Evolutionary conservation across 1,140 invertebrate species (phyloP), one percentile per base, ranked within the genome.

Genomic region (Polypedilum pembai): DNA sequence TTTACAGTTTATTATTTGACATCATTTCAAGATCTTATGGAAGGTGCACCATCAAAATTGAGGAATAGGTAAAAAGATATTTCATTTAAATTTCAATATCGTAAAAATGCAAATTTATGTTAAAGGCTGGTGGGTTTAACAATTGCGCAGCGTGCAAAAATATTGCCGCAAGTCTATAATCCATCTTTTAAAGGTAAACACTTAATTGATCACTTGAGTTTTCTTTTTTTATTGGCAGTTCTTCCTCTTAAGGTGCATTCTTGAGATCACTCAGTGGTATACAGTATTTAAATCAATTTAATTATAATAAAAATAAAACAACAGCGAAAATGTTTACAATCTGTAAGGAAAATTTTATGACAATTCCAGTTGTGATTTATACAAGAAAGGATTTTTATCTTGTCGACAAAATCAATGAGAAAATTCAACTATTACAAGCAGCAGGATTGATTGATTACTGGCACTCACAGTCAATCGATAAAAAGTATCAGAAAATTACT

Each of bases 391-490:
- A 69, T 18, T 69, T 69, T 69, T 69, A 69, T 20, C 18, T 69
- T 10, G 20, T 69, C 5, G 20, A 18, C 4, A 18, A n/a, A 21
- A 69, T 69, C 15, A 18, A 69, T 7, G 17, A 21, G 15, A 69
- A 18, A 69, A 69, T 69, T 69, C 8, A 20, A 21, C 17, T 18
- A 3, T 20, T 69, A 8, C 17, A 69, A 20, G 17, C 65, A 20
- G 65, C 65, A 18, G 65, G 65, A 20, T 21, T 69, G 7, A 69
- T 69, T 69, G 65, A 21, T 4, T 69, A 69, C 10, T 69, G 65
- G 65, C 17, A 69, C 18, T 20, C 5, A 7, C 17, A 69, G 10
- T 69, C 65, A 69, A 10, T 69, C 18, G 17, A 69, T 18, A 69
- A 7, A 12, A 69, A 69, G 18, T 69, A 8, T 69, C 17, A 20